A percentile compares a stretch with the other conserved stretches of the same genome.
phyloP scores from a whole-genome alignment of 1,140 invertebrate genomes.

The Hypothenemus hampei region DNA sequence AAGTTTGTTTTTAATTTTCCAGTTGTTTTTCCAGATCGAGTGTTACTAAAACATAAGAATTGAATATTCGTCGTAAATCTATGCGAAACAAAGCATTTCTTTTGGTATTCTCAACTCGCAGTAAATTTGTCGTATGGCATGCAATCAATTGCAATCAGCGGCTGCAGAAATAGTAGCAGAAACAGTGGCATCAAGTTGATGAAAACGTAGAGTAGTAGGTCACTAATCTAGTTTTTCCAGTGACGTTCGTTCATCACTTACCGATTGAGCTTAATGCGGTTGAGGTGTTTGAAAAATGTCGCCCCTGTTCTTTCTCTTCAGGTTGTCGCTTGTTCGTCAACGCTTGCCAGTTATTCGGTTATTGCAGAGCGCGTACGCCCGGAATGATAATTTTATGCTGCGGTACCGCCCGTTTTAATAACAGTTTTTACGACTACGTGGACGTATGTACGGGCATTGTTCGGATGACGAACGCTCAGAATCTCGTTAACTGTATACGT shows the following conservation, averaged over 20 bases:
- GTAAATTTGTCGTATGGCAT: slow-evolving; percentile 19
- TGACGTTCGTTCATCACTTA: slow-evolving; percentile 8
- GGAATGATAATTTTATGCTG: slow-evolving; percentile 23
- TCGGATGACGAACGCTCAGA: no score
- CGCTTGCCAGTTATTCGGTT: slow-evolving; percentile 16
- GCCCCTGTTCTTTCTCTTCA: slow-evolving; percentile 12
- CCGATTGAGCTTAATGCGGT: no score
- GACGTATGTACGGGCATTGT: slow-evolving; percentile 10
- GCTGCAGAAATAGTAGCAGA: no score
- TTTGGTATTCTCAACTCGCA: slow-evolving; percentile 16
- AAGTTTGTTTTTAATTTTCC: no score
- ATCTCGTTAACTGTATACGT: no score
- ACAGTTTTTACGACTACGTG: slow-evolving; percentile 8
- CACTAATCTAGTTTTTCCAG: slow-evolving; percentile 29
- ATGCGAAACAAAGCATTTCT: no score
- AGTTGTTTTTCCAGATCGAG: no score
- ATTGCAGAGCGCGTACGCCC: slow-evolving; percentile 12
- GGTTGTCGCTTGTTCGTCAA: slow-evolving; percentile 4
- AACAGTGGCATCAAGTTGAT: slow-evolving; percentile 10
- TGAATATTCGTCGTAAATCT: no score
- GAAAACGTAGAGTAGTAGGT: not conserved
- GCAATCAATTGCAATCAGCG: no score
- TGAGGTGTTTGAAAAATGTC: slow-evolving; percentile 31
- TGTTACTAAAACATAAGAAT: no score
- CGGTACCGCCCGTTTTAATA: slow-evolving; percentile 12